phyloP scores from a whole-genome alignment of 2,888 invertebrate species.

The Rugalucina vietnamica region DNA sequence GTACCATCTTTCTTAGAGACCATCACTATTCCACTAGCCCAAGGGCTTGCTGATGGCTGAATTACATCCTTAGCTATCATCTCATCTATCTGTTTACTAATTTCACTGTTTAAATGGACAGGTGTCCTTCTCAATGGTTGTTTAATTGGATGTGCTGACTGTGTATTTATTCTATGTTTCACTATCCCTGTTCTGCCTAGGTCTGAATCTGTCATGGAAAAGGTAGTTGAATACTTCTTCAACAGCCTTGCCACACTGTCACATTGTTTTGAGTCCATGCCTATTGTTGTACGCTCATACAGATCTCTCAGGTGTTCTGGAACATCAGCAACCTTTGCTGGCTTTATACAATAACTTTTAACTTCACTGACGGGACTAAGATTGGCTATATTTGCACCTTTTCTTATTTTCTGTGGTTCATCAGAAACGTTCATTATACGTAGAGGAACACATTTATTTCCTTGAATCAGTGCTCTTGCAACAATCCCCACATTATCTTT shows the following conservation, averaged over 20 bases:
- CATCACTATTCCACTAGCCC: slow-evolving; percentile 32
- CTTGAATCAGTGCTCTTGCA: slow-evolving; percentile 43
- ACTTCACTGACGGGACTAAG: slow-evolving; percentile 18
- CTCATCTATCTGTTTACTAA: background rate
- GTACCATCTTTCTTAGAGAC: slow-evolving; percentile 29
- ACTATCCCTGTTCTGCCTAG: slow-evolving; percentile 45
- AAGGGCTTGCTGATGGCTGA: slow-evolving; percentile 36
- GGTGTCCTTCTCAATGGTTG: slow-evolving; percentile 47
- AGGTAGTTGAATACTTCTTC: slow-evolving; percentile 26
- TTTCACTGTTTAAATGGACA: slow-evolving; percentile 12
- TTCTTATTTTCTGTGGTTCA: slow-evolving; percentile 34
- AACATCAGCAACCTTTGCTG: background rate
- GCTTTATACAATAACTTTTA: background rate
- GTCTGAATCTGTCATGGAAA: slow-evolving; percentile 32
- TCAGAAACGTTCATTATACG: slow-evolving; percentile 51
- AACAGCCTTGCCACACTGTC: slow-evolving; percentile 16
- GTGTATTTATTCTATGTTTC: slow-evolving; percentile 47
- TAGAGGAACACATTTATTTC: slow-evolving; percentile 38
- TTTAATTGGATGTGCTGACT: slow-evolving; percentile 49
- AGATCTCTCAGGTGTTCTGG: slow-evolving; percentile 24
- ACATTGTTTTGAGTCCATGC: background rate
- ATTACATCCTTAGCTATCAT: slow-evolving; percentile 17
- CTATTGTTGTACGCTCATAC: slow-evolving; percentile 1
- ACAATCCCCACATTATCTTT: slow-evolving; percentile 29
- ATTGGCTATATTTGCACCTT: slow-evolving; percentile 41